phyloP scores from a whole-genome alignment of 1,140 invertebrate species.

The Plectus sambesii region DNA sequence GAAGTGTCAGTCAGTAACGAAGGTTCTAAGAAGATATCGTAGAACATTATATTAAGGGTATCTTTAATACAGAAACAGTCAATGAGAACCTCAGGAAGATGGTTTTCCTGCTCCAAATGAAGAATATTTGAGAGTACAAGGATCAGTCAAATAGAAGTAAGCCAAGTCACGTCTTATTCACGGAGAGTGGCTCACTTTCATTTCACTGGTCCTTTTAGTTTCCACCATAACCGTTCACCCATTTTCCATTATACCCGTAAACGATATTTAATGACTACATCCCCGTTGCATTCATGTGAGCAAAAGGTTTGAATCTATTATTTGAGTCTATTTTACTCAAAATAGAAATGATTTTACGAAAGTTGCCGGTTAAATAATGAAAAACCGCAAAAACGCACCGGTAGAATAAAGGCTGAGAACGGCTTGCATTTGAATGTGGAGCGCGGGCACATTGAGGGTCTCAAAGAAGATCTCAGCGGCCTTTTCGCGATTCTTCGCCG shows the following conservation, averaged over 20 bases:
- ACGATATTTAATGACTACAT: conserved; percentile 9
- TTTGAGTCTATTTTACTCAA: conserved; percentile 2
- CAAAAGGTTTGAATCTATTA: not conserved
- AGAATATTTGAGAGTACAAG: no score
- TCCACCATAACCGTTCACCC: no score
- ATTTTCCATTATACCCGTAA: no score
- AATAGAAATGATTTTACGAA: no score
- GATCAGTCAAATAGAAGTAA: no score
- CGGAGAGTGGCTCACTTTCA: no score
- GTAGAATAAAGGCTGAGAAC: conserved; percentile 81
- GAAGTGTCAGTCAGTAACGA: not conserved
- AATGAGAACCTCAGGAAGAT: no score
- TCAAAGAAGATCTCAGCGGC: conserved; percentile 99
- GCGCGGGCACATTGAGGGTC: conserved; percentile 92
- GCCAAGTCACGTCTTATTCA: no score
- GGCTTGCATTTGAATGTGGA: conserved; percentile 98
- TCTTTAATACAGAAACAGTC: no score
- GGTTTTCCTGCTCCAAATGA: no score
- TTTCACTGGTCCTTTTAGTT: no score
- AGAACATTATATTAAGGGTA: no score
- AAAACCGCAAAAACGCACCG: conserved; percentile 46
- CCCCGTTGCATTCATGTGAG: not conserved
- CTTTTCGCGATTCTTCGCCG: conserved; percentile 85
- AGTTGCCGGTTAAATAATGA: conserved; percentile 8
- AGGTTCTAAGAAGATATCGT: not conserved